These are phyloP conservation scores for Lepidocolaptes lacrymiger DNA, from an alignment of 2,797 vertebrate species.

Conservation along the genomic window DNA sequence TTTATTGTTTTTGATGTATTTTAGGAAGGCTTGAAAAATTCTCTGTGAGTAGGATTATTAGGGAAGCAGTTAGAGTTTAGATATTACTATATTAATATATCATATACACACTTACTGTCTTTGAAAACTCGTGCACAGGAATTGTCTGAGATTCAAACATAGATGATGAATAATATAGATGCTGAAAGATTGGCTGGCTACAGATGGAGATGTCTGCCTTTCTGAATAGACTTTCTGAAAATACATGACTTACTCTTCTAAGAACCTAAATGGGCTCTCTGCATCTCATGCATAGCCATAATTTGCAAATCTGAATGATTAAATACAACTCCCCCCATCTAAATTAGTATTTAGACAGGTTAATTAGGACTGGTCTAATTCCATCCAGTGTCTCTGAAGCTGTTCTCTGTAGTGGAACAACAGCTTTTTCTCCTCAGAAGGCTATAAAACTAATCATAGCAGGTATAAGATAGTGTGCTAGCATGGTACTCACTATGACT, in stretches of 20 bases:
- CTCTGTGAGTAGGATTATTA: not conserved
- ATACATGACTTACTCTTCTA: not conserved
- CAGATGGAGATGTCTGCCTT: not conserved
- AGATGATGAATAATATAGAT: not conserved
- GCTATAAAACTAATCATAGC: not conserved
- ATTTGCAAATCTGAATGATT: slow-evolving; percentile 18
- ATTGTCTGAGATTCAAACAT: rapidly evolving
- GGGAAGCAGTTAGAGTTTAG: not conserved
- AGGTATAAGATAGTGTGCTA: not conserved
- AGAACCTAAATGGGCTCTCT: not conserved
- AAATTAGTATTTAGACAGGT: slow-evolving; percentile 13
- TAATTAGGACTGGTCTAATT: slow-evolving; percentile 20
- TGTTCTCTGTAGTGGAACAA: not conserved
- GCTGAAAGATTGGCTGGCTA: not conserved
- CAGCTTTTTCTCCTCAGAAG: not conserved
- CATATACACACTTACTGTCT: not conserved
- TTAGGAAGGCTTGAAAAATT: not conserved
- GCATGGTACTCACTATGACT: not conserved
- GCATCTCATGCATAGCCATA: not conserved
- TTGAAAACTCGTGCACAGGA: not conserved
- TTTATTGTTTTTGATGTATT: not conserved
- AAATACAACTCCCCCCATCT: not conserved
- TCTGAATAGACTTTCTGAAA: not conserved
- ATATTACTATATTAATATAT: not conserved
- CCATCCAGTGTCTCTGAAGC: not conserved